Conservation (phyloP, 2,797 vertebrate genomes). For the Epinephelus awoara region DNA sequence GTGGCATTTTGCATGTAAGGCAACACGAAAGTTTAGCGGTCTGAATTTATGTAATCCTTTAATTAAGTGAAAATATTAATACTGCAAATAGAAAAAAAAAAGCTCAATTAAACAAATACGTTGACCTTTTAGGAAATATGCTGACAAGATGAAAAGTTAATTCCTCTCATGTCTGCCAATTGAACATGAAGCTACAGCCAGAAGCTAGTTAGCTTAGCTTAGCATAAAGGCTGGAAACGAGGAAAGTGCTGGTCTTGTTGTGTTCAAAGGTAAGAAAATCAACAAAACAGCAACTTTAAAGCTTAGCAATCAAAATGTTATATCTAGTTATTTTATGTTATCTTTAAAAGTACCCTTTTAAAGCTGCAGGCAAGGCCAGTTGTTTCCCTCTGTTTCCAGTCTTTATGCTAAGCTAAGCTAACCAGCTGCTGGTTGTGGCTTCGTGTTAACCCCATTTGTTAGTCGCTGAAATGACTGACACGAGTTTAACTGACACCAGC, state of each 20-base stretch:
- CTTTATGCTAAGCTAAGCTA: conserved; percentile 8
- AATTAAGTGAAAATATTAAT: background rate
- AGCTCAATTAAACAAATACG: background rate
- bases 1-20: conserved; percentile 42
- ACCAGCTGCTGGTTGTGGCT: background rate
- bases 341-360: too few species aligned
- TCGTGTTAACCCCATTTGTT: background rate
- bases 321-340: background rate
- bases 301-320: background rate
- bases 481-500: too few species aligned
- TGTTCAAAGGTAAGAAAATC: background rate
- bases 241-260: background rate
- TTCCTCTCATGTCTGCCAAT: background rate
- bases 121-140: conserved; percentile 1
- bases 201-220: conserved; percentile 2
- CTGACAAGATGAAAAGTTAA: background rate
- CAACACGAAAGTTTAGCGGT: conserved; percentile 3
- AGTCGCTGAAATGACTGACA: background rate
- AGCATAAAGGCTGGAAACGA: background rate
- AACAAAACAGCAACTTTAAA: background rate
- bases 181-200: background rate
- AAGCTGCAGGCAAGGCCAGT: background rate
- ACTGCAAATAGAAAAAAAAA: background rate
- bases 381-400: background rate
- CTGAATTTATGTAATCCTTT: background rate